Evolutionary conservation across 2,113 vertebrate species (phyloP).

Genomic region (Laticauda colubrina): DNA sequence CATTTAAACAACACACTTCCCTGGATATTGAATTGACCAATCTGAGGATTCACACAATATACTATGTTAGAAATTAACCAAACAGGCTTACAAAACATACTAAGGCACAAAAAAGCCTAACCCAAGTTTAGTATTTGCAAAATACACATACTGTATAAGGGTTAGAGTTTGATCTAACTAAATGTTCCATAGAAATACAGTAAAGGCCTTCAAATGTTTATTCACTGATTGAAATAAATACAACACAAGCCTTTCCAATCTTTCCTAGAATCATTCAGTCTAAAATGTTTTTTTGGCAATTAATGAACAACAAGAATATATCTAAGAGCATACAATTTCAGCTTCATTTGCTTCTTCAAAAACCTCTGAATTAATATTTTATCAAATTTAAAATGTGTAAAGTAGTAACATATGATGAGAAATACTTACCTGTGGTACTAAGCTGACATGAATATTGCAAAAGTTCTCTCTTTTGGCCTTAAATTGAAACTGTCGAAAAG

Average conservation of each 20-base stretch:
- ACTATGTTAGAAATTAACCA: background rate
- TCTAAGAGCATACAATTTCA: background rate
- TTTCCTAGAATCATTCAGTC: background rate
- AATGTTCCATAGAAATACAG: background rate
- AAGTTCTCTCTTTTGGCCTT: conserved; percentile 78
- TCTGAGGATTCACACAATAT: background rate
- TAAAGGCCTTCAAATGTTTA: background rate
- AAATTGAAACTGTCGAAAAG: conserved; percentile 81
- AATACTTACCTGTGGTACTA: conserved; percentile 75
- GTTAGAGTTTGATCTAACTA: background rate
- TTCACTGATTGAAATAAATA: background rate
- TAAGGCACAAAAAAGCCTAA: background rate
- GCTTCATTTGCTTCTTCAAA: background rate
- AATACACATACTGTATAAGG: background rate
- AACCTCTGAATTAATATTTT: background rate
- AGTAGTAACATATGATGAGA: background rate
- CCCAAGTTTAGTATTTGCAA: background rate
- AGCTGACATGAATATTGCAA: conserved; percentile 79
- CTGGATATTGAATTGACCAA: background rate
- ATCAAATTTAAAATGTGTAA: background rate
- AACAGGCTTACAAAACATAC: background rate
- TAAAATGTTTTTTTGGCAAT: background rate
- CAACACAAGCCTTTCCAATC: background rate
- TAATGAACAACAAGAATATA: background rate
- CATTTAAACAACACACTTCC: background rate